These are phyloP conservation scores for Acanthochromis polyacanthus DNA, from an alignment of 2,113 vertebrate genomes.

Conservation along the genomic window DNA sequence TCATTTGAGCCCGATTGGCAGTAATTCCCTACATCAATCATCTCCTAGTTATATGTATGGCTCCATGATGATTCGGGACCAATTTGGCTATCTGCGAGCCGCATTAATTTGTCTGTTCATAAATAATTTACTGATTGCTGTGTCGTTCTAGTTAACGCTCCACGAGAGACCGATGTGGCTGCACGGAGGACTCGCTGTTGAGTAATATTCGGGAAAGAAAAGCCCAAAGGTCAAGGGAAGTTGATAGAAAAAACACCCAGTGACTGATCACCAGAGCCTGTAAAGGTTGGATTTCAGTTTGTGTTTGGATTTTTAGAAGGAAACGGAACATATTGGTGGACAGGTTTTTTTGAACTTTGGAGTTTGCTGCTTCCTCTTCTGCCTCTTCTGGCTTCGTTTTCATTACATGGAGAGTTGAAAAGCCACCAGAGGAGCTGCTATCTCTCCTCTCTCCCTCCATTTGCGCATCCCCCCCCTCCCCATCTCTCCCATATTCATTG, in stretches of 20 bases:
- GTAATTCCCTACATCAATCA: constrained; percentile 51
- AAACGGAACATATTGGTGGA: constrained; percentile 1
- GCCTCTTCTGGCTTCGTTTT: not conserved
- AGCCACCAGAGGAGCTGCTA: constrained; percentile 5
- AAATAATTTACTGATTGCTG: constrained; percentile 33
- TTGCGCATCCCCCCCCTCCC: not conserved
- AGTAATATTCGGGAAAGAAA: not conserved
- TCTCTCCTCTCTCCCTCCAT: not conserved
- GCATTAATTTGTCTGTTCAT: constrained; percentile 45
- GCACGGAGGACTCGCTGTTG: not conserved
- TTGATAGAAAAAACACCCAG: no score
- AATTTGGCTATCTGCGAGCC: constrained; percentile 52
- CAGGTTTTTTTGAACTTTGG: constrained; percentile 3
- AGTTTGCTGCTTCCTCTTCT: not conserved
- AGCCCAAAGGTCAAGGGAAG: not conserved
- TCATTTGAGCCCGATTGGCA: constrained; percentile 30
- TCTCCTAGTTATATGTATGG: constrained; percentile 10
- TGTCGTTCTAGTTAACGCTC: constrained; percentile 27
- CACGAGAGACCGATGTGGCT: constrained; percentile 4
- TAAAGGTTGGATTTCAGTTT: not conserved
- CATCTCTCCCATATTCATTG: constrained; percentile 35
- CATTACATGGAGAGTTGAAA: not conserved
- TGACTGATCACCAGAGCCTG: no score
- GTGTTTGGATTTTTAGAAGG: not conserved
- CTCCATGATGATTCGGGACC: constrained; percentile 36